Conservation (phyloP, 2,888 invertebrate genomes). For the Oasisia sp. region DNA sequence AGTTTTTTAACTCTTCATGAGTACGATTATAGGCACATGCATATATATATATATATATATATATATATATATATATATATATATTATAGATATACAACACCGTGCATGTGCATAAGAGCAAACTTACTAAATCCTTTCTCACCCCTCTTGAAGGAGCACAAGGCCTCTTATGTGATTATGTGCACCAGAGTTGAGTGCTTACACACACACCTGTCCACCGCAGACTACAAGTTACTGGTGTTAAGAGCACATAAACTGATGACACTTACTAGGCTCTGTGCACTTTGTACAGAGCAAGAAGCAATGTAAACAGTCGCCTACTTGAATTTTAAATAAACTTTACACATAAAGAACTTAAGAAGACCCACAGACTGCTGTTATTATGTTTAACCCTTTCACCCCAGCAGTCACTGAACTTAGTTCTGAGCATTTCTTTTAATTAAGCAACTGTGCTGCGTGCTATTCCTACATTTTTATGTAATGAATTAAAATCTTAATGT, state of each 20-base stretch:
- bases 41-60: background rate
- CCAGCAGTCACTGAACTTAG: background rate
- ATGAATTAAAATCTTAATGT: too few species aligned
- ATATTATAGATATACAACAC: background rate
- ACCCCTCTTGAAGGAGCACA: background rate
- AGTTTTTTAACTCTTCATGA: background rate
- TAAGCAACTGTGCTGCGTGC: background rate
- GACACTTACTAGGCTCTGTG: background rate
- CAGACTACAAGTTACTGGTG: conserved; percentile 4
- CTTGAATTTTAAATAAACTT: conserved; percentile 12
- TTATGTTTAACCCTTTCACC: background rate
- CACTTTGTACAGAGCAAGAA: background rate
- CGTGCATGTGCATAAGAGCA: background rate
- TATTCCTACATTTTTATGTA: too few species aligned
- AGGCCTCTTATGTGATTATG: background rate
- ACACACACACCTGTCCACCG: background rate
- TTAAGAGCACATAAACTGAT: background rate
- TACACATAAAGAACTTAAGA: background rate
- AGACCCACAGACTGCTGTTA: background rate
- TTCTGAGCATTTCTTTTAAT: background rate
- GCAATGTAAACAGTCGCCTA: background rate
- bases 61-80: too few species aligned
- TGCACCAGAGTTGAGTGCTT: background rate
- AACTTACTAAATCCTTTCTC: background rate
- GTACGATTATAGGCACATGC: background rate